Conservation (phyloP, 2,888 invertebrate genomes). For the Heliothis peltigera region DNA sequence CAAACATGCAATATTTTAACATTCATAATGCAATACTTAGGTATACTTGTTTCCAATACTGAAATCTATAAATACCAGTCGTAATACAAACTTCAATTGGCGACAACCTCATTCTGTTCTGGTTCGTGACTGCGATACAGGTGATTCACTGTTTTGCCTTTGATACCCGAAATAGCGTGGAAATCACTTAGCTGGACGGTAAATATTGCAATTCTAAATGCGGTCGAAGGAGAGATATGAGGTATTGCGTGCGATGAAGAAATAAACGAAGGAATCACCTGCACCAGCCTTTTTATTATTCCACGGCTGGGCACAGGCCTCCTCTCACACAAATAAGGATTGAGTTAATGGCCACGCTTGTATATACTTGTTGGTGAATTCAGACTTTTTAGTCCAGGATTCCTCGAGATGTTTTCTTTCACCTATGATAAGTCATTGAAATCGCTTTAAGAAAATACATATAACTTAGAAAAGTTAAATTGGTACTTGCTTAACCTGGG, state of each 20-base stretch:
- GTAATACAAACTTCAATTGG: conserved; percentile 16
- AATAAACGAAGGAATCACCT: too few species aligned
- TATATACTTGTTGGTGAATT: too few species aligned
- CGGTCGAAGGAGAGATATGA: conserved; percentile 33
- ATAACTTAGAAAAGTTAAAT: too few species aligned
- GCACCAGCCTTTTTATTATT: too few species aligned
- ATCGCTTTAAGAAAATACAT: too few species aligned
- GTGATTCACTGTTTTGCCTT: conserved; percentile 53
- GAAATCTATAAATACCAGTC: conserved; percentile 13
- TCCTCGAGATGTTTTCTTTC: too few species aligned
- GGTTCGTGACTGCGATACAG: conserved; percentile 14
- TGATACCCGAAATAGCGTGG: conserved; percentile 41
- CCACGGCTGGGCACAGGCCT: too few species aligned
- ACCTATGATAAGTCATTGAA: too few species aligned
- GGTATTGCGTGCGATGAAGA: background rate
- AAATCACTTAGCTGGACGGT: conserved; percentile 35
- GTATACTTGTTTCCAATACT: conserved; percentile 1
- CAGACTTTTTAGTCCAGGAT: too few species aligned
- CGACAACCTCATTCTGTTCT: conserved; percentile 31
- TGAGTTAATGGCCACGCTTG: too few species aligned
- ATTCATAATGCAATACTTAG: conserved; percentile 2
- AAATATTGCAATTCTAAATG: conserved; percentile 44
- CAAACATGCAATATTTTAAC: conserved; percentile 15
- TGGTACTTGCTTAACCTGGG: too few species aligned
- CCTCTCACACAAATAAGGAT: too few species aligned